phyloP scores from a whole-genome alignment of 2,113 vertebrate species.

The Corynorhinus townsendii region DNA sequence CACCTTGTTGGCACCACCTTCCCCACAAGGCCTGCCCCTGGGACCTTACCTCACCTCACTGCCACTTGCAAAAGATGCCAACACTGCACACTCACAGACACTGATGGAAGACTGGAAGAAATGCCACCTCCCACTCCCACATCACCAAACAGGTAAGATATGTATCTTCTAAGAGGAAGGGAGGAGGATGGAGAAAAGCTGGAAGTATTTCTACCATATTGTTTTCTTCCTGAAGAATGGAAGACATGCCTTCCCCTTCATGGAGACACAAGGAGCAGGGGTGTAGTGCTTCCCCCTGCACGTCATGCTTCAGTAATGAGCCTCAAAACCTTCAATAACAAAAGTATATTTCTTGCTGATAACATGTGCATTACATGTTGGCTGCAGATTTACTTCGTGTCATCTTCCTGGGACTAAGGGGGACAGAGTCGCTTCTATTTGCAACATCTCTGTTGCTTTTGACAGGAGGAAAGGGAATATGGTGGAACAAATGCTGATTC shows the following conservation, averaged over 20 bases:
- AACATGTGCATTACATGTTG: background rate
- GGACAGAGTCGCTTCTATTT: background rate
- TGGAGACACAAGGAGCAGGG: background rate
- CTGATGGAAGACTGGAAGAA: background rate
- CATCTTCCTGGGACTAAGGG: background rate
- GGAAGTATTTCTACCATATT: background rate
- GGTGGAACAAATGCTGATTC: background rate
- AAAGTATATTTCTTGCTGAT: background rate
- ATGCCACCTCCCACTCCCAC: background rate
- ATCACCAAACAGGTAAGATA: background rate
- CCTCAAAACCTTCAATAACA: too few relatives aligned
- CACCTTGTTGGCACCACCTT: background rate
- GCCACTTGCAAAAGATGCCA: background rate
- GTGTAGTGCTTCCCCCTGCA: too few relatives aligned
- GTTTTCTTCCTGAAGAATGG: background rate
- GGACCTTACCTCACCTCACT: background rate
- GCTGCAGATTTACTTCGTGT: background rate
- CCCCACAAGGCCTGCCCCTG: background rate
- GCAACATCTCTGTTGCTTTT: background rate
- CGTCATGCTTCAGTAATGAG: background rate
- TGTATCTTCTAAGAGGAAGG: background rate
- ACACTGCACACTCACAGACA: background rate
- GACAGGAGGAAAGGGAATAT: background rate
- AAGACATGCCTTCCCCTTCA: background rate
- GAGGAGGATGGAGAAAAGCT: background rate